Base-by-base conservation (phyloP, 2,797 vertebrate species). In the Agapornis canus region DNA sequence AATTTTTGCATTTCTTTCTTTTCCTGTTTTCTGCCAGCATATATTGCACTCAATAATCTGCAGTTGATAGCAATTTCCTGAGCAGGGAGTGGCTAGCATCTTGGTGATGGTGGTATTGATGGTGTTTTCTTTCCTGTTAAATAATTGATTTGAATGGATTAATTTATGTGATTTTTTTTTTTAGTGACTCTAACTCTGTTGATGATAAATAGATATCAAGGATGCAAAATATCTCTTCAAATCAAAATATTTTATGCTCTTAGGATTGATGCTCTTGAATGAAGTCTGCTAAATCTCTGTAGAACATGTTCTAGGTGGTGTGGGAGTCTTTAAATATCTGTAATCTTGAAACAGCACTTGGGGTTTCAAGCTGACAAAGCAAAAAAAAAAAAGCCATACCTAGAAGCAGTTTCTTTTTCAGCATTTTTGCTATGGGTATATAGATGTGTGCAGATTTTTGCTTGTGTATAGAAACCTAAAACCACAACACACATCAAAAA, bases 51-150 rank as follows among this genome's bases (percentile, higher is more conserved):
- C 93, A 40, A 79, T 95, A 86, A 56, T 47, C 68, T 85, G 52
- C 90, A 94, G 83, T 26, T 90, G 84, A 85, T 72, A 92, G 83
- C 89, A 94, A 95, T 97, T 96, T 96, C 91, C 90, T 96, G 83
- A 85, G 83, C 90, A 96, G 84, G 76, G 89, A 94, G 89, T 79
- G 82, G 6, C 54, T 86, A 45, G 64, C 94, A 77, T 71, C 76
- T 84, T 90, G 84, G 82, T 95, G 94, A 66, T 68, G 82, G n/a
- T 84, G 51, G 9, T 95, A 86, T 87, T 71, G 69, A 78, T 31
- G 71, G 75, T n/a, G 11, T 27, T 69, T 72, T 35, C 40, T 75
- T 86, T 91, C 40, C 72, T 75, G 16, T 32, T 82, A 85, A 89
- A 83, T 54, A 27, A 91, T 89, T 69, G 86, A 83, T 89, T 10